phyloP scores from a whole-genome alignment of 2,797 vertebrate species.

The Halcyon chelicuti region DNA sequence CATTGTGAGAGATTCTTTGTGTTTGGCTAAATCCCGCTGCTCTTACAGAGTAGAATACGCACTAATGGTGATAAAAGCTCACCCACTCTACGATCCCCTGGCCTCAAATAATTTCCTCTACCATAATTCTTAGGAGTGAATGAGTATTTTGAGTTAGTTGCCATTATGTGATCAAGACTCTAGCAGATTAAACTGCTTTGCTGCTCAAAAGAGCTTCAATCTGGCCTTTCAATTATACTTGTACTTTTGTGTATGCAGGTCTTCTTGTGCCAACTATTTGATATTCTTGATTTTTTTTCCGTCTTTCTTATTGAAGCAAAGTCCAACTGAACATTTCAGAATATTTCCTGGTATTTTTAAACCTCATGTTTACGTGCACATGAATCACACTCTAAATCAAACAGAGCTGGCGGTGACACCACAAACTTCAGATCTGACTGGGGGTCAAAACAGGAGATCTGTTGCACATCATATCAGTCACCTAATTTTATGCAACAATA shows the following conservation, averaged over 20 bases:
- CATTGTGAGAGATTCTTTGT: not conserved
- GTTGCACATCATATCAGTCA: not conserved
- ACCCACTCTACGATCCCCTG: not conserved
- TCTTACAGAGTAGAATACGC: not conserved
- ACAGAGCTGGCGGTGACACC: not conserved
- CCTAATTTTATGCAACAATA: not conserved
- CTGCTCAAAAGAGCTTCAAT: not conserved
- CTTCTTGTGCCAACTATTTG: not conserved
- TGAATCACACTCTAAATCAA: not conserved
- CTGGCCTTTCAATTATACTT: not conserved
- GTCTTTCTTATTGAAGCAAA: not conserved
- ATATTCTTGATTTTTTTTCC: not conserved
- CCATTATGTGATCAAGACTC: not conserved
- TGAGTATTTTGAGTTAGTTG: not conserved
- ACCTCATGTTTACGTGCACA: not conserved
- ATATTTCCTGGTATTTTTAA: not conserved
- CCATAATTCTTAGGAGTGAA: not conserved
- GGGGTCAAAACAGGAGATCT: not conserved
- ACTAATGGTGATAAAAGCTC: slow-evolving; percentile 11
- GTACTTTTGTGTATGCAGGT: not conserved
- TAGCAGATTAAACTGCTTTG: not conserved
- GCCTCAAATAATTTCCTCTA: not conserved
- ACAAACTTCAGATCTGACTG: not conserved
- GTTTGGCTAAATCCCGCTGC: not conserved
- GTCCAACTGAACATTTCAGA: not conserved